Conservation (phyloP, 2,888 invertebrate species). For the Drosophila fulvimacula region DNA sequence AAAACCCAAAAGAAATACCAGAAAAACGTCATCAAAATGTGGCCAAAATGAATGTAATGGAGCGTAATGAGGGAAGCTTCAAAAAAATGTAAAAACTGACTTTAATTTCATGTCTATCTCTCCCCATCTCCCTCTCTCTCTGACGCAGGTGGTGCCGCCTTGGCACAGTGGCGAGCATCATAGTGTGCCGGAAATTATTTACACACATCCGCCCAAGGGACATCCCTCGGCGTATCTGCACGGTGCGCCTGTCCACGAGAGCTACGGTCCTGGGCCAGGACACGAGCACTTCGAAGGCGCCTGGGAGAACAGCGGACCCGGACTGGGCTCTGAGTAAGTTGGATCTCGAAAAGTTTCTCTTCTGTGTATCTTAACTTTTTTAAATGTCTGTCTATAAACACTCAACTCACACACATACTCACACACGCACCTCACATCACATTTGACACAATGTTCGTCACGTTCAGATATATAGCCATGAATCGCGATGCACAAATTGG, state of each 20-base stretch:
- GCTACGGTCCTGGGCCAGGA: constrained; percentile 74
- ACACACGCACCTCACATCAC: constrained; percentile 18
- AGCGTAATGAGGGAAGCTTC: constrained; percentile 12
- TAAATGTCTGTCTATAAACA: constrained; percentile 56
- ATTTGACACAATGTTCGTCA: constrained; percentile 31
- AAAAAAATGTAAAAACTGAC: constrained; percentile 25
- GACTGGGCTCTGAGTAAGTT: constrained; percentile 88
- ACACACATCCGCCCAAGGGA: constrained; percentile 83
- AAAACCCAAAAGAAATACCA: constrained; percentile 10
- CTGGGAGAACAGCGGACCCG: constrained; percentile 88
- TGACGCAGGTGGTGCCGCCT: constrained; percentile 79
- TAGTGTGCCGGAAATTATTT: constrained; percentile 83
- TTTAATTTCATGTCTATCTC: constrained; percentile 10
- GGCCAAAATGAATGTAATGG: constrained; percentile 13
- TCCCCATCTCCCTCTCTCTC: neutral
- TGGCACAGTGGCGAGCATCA: constrained; percentile 81
- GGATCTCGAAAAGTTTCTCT: neutral
- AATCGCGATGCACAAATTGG: constrained; percentile 87
- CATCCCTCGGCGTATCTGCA: constrained; percentile 82
- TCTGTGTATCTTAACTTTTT: constrained; percentile 43
- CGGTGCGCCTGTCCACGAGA: constrained; percentile 81
- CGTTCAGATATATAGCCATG: constrained; percentile 87
- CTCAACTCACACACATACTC: constrained; percentile 16
- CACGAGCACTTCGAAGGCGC: constrained; percentile 86
- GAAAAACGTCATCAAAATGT: constrained; percentile 26